These are phyloP conservation scores for Cynaeus angustus DNA, from an alignment of 2,888 invertebrate genomes.

Conservation along the genomic window DNA sequence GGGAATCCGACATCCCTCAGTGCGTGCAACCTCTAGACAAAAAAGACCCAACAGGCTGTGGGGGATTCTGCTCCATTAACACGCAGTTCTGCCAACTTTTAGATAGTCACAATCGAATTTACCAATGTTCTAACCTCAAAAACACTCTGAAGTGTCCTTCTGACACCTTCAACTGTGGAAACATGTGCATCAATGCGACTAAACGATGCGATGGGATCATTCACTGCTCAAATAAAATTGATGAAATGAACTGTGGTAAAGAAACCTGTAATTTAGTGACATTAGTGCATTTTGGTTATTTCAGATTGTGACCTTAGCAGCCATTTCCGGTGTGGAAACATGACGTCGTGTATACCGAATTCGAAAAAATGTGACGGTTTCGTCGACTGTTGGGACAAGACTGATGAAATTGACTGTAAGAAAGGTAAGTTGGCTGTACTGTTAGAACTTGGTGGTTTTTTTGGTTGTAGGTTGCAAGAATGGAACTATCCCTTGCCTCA, in stretches of 20 bases:
- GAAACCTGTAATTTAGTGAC: neutral
- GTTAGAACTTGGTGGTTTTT: neutral
- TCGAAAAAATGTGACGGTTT: slow-evolving; percentile 81
- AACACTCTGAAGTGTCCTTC: slow-evolving; percentile 76
- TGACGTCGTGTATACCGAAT: slow-evolving; percentile 82
- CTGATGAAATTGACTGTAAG: slow-evolving; percentile 83
- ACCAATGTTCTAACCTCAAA: slow-evolving; percentile 75
- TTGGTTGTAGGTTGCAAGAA: slow-evolving; percentile 52
- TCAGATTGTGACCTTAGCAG: slow-evolving; percentile 79
- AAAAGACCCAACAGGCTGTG: slow-evolving; percentile 75
- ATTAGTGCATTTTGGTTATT: slow-evolving; percentile 64
- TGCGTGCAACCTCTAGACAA: slow-evolving; percentile 63
- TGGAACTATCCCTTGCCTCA: slow-evolving; percentile 72
- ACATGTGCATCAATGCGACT: slow-evolving; percentile 78
- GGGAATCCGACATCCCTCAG: slow-evolving; percentile 61
- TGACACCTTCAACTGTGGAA: slow-evolving; percentile 82
- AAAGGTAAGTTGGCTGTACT: slow-evolving; percentile 71
- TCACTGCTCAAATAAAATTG: slow-evolving; percentile 84
- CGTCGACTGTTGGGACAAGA: slow-evolving; percentile 86
- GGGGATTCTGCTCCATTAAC: slow-evolving; percentile 78
- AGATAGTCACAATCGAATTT: slow-evolving; percentile 73
- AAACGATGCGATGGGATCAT: slow-evolving; percentile 83
- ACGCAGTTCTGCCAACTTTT: slow-evolving; percentile 79
- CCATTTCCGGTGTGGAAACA: slow-evolving; percentile 83
- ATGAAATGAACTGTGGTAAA: slow-evolving; percentile 84